Base-by-base conservation (phyloP, 2,113 vertebrate genomes). In the Poecilia latipinna region DNA sequence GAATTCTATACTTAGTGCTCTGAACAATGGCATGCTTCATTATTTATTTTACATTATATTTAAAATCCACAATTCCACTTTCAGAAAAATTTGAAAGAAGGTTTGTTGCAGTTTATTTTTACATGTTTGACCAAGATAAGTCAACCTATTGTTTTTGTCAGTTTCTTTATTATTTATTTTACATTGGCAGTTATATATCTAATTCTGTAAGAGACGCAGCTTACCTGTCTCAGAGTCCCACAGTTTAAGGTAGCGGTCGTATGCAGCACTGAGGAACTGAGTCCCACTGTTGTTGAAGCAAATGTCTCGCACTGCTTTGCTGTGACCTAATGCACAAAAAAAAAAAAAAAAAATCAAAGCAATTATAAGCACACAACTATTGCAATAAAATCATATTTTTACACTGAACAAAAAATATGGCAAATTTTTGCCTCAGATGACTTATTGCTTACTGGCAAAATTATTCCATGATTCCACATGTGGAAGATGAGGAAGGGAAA, bases 151-250 rank as follows among this genome's bases (percentile, higher is more conserved):
- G 35, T 37, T 37, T 37, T 12, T 37, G 35, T 12, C 35, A 37
- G 2, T 37, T 37, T 37, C 35, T 37, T 37, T 11, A 37, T 37
- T 37, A 11, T 37, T 37, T 37, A 37, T 37, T 12, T 37, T 37
- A 37, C 10, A 37, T 37, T 37, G 35, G 35, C 8, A 10, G 35
- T 35, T 0, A 35, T 35, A 37, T 10, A 3, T 37, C 35, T 37
- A 37, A 11, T 35, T 35, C 33, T 11, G n/a, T 33, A 48, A 33
- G 70, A 24, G 44, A 24, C n/a, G 4, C 12, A 67, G 35, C 92
- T 28, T 91, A 99, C 97, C 98, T 91, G 97, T 99, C 88, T 99
- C 98, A 0, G 97, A 93, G 91, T 99, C 98, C 98, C 97, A 99
- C 60, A 99, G 96, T 83, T 99, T 99, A n/a, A 99, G 94, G 81